phyloP scores from a whole-genome alignment of 2,888 invertebrate species.

The Smittia sp. region DNA sequence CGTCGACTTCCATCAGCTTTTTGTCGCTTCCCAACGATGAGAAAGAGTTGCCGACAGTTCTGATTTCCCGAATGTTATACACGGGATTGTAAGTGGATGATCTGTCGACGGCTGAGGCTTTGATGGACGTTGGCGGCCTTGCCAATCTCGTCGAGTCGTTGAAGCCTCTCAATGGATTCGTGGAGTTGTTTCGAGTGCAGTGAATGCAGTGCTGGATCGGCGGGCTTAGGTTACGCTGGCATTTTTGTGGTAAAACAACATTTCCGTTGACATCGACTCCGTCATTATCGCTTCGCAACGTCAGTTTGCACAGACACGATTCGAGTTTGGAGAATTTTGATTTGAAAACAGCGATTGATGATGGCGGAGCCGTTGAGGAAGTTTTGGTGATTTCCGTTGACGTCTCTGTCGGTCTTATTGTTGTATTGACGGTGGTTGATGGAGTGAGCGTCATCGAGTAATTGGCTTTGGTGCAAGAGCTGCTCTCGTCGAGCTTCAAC shows the following conservation, averaged over 20 bases:
- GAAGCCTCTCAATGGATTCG: not conserved
- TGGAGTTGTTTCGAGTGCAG: not conserved
- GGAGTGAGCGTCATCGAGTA: slow-evolving; percentile 44
- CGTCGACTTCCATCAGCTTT: slow-evolving; percentile 51
- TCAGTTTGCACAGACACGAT: slow-evolving; percentile 14
- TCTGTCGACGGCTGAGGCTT: not conserved
- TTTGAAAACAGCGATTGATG: not conserved
- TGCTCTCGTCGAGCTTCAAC: not conserved
- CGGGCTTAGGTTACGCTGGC: slow-evolving; percentile 1
- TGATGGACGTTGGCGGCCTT: not conserved
- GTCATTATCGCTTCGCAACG: slow-evolving; percentile 3
- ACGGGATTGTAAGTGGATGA: slow-evolving; percentile 49
- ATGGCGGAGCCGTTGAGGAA: not conserved
- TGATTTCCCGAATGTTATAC: slow-evolving; percentile 54
- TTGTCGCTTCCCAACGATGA: slow-evolving; percentile 53
- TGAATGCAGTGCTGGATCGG: slow-evolving; percentile 4
- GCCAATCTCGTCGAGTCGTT: not conserved
- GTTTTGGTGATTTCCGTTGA: not conserved
- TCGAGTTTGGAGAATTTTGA: slow-evolving; percentile 26
- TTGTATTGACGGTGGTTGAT: no score
- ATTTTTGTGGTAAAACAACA: slow-evolving; percentile 21
- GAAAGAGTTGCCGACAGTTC: slow-evolving; percentile 52
- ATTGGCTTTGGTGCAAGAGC: not conserved
- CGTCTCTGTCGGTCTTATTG: not conserved
- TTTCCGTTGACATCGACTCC: slow-evolving; percentile 24